A percentile compares a stretch with the other conserved stretches of the same genome.
Conservation (phyloP, 2,888 invertebrate genomes). For the Halictus quadricinctus region DNA sequence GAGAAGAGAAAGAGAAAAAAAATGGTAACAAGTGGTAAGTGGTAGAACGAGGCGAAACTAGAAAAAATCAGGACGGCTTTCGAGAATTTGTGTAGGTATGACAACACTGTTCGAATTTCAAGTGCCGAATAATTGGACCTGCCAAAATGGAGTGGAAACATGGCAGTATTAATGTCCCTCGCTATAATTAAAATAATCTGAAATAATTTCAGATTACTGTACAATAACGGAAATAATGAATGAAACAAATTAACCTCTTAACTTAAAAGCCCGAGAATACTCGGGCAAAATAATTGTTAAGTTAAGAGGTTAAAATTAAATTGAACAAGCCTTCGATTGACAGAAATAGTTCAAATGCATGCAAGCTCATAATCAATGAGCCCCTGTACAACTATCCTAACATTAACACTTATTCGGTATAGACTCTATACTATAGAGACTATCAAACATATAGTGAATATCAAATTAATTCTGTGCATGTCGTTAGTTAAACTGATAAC, state of each 20-base stretch:
- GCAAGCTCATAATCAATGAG: background rate
- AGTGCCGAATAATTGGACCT: slow-evolving; percentile 16
- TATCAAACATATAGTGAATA: too few relatives aligned
- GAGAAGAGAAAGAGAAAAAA: background rate
- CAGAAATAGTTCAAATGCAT: background rate
- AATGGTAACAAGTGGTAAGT: slow-evolving; percentile 23
- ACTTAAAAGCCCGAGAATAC: too few relatives aligned
- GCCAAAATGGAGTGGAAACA: background rate
- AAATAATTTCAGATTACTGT: background rate
- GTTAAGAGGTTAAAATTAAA: background rate
- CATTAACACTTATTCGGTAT: background rate
- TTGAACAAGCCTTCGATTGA: background rate
- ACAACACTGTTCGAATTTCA: slow-evolving; percentile 15
- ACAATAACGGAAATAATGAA: background rate
- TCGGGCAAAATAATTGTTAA: too few relatives aligned
- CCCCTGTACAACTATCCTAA: background rate
- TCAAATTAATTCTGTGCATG: too few relatives aligned
- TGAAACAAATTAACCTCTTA: background rate
- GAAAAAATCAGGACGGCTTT: slow-evolving; percentile 22
- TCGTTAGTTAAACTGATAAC: too few relatives aligned
- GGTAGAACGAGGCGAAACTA: slow-evolving; percentile 4
- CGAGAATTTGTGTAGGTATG: background rate
- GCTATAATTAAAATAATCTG: background rate
- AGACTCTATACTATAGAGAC: too few relatives aligned
- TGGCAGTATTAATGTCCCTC: background rate